Base-by-base conservation (phyloP, 2,113 vertebrate species). In the Lophotis ruficrista region DNA sequence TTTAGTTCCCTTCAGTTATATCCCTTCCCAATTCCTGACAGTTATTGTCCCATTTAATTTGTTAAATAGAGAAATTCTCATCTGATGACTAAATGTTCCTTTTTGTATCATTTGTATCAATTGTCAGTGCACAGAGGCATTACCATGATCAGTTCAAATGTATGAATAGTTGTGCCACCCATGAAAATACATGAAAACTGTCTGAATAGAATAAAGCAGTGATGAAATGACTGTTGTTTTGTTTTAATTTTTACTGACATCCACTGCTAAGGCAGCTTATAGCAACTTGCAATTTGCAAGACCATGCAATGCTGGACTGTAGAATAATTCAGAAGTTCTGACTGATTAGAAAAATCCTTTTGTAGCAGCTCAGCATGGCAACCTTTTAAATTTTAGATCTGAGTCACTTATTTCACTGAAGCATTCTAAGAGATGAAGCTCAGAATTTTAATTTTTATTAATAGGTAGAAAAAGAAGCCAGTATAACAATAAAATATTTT, bases 11-110 rank as follows among this genome's bases (percentile, higher is more conserved):
- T 87, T 82, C 65, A 82, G 43, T n/a, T n/a, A n/a, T n/a, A n/a
- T n/a, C n/a, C n/a, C n/a, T n/a, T n/a, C n/a, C n/a, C n/a, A 93
- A 88, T 92, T 95, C 76, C 83, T 94, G 83, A 89, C 76, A 86
- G 79, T 54, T 90, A 83, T 83, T 92, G 41, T 92, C 60, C n/a
- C 41, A 43, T 86, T 90, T 94, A 86, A 93, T 78, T 93, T 90
- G 41, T 95, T 89, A 92, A 92, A 88, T 23, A 69, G 54, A 92
- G 71, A 83, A 5, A 4, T 81, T 92, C 66, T 88, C 50, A 83
- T 90, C 71, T 62, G 62, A 83, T 86, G 89, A 94, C 54, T 93
- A 81, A 92, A 90, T 50, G 76, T 70, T 92, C 86, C 25, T 88
- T 95, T 93, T 86, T 66, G 80, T 83, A 47, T 92, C 62, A 35